Conservation (phyloP, 2,797 vertebrate genomes). For the Hephaestus fuliginosus region DNA sequence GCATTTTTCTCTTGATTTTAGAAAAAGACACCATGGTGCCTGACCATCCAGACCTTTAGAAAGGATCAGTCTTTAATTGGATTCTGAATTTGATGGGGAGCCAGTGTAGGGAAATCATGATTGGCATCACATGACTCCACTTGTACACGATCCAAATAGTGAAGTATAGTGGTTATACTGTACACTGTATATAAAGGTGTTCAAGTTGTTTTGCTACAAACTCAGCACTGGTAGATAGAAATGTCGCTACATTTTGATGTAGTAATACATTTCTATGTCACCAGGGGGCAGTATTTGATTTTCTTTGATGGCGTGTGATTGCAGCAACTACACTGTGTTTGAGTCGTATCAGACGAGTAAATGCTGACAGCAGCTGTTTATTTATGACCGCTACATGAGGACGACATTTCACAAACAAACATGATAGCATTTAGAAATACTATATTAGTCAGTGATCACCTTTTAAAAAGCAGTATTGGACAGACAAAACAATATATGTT, state of each 20-base stretch:
- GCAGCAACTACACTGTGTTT: neutral
- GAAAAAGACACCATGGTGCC: neutral
- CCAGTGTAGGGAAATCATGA: neutral
- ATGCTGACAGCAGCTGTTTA: constrained; percentile 59
- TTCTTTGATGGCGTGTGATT: constrained; percentile 1
- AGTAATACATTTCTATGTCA: constrained; percentile 40
- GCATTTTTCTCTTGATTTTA: neutral
- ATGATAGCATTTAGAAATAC: constrained; percentile 4
- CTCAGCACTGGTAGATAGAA: neutral
- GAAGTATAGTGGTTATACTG: neutral
- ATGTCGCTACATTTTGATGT: neutral
- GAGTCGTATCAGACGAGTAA: constrained; percentile 3
- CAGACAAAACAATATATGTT: neutral
- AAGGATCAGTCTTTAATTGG: too few species aligned
- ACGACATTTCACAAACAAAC: neutral
- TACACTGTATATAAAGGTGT: neutral
- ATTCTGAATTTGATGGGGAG: neutral
- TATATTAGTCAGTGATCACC: constrained; percentile 14
- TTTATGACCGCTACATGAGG: constrained; percentile 13
- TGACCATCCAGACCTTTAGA: neutral
- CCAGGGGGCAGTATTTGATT: constrained; percentile 75
- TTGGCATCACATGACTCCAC: neutral
- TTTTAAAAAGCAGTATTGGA: neutral
- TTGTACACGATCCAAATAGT: neutral
- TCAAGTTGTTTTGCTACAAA: neutral